phyloP scores from a whole-genome alignment of 2,797 vertebrate genomes.

The Novumbra hubbsi region DNA sequence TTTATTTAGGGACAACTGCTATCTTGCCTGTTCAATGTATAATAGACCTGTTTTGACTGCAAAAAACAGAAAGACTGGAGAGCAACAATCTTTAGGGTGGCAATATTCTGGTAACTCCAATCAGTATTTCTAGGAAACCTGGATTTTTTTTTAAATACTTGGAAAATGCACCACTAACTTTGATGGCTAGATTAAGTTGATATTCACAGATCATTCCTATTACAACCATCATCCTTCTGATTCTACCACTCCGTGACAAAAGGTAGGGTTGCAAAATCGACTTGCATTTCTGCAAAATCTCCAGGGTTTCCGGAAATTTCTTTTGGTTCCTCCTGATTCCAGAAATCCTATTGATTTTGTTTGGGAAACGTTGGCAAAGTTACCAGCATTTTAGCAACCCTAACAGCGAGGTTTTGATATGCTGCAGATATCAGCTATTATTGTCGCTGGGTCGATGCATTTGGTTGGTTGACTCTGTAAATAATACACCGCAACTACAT shows the following conservation, averaged over 20 bases:
- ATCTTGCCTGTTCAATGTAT: constrained; percentile 31
- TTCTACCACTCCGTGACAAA: constrained; percentile 47
- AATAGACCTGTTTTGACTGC: constrained; percentile 65
- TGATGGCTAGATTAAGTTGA: constrained; percentile 50
- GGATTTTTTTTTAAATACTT: not conserved
- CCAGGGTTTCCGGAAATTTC: not conserved
- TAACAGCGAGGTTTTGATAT: constrained; percentile 45
- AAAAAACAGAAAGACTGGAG: constrained; percentile 32
- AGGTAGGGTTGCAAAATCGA: not conserved
- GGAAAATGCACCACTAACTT: too few relatives aligned
- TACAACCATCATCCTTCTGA: constrained; percentile 64
- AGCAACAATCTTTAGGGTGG: not conserved
- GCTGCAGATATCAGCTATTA: constrained; percentile 64
- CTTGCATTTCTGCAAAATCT: too few relatives aligned
- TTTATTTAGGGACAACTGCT: constrained; percentile 62
- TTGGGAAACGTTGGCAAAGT: not conserved
- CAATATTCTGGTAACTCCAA: not conserved
- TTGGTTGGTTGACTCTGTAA: constrained; percentile 59
- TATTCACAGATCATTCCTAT: constrained; percentile 55
- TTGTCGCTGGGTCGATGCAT: constrained; percentile 54
- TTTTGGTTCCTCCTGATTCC: not conserved
- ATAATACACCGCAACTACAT: constrained; percentile 59
- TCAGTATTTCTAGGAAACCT: not conserved
- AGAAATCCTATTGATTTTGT: not conserved
- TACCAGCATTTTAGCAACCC: not conserved